Base-by-base conservation (phyloP, 1,140 invertebrate species). In the Bradysia coprophila region DNA sequence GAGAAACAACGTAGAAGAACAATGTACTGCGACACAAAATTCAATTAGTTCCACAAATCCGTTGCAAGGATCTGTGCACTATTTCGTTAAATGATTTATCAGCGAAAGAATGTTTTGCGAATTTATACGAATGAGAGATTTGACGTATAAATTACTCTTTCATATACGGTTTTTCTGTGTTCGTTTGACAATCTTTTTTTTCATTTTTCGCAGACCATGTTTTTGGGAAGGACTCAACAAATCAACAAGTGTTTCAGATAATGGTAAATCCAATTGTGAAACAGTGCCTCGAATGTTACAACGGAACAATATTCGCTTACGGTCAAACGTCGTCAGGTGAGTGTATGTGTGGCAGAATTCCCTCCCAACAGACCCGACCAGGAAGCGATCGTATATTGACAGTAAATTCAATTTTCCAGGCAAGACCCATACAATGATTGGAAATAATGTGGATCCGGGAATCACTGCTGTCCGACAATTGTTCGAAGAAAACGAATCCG, bases 241-340 rank as follows among this genome's bases (percentile, higher is more conserved):
- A 80, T 46, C 49, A 54, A 31, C 61, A 74, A 43, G 66, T 87
- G 0, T 88, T 81, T 55, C 52, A 77, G 42, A 64, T 63, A 46
- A 64, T 83, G 45, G 78, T 78, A 11, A 69, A 70, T 49, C 78
- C 80, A 2, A 76, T 87, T 40, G 71, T 86, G 4, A 65, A 78
- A 44, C 71, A 77, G 21, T 72, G 76, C 6, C 63, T 84, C 8
- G 71, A 77, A 51, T 87, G 87, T 2, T 82, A 87, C 49, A 90
- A 91, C 65, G 86, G 85, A 0, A 91, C 86, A 16, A 76, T 93
- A 48, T 82, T 92, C 63, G 88, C 86, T 1, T 92, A 92, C 61
- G 88, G 88, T 16, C 87, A 92, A 56, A 90, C 85, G 40, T 75
- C 81, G 9, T 84, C 81, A 18, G 81, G 82, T 36, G 81, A 79